Base-by-base conservation (phyloP, 1,140 invertebrate genomes). In the Panagrolaimus sp. region DNA sequence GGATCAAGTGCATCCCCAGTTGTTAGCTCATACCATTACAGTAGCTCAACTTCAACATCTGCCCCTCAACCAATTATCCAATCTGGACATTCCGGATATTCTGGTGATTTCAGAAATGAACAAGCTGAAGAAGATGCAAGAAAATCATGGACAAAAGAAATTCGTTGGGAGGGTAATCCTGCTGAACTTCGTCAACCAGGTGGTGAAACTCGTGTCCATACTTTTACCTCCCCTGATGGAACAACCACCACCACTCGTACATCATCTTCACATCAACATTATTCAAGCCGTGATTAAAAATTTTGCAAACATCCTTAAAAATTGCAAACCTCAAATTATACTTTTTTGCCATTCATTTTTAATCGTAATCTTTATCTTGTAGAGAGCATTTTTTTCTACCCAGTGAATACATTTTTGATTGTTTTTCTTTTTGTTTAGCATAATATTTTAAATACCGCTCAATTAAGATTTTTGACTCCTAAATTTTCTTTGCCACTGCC, bases 141-240 rank as follows among this genome's bases (percentile, higher is more conserved):
- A 24, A 24, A n/a, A n/a, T 71, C 62, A 17, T 70, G 45, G 63
- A 74, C 74, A 14, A 68, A 66, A 67, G 72, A 73, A 15, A 76
- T 79, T 28, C 77, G 69, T 46, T 78, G 77, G 77, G 43, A 55
- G 1, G 77, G 77, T 3, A 64, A 76, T 8, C 77, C 77, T 5
- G 58, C 70, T 1, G 77, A 78, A 44, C 66, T 78, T 14, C 67
- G 76, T 63, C 58, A 68, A n/a, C 66, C 67, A 15, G 63, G 63
- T 32, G 47, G 47, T 17, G 24, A 72, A 10, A 63, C 71, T 21
- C 32, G 66, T 15, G 24, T 17, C 7, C 52, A 28, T 24, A 72
- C 71, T 12, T 44, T 48, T 43, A 47, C 44, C 24, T 68, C 66
- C 24, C 65, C 66, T 8, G 70, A 71, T 62, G 70, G 66, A 12